Evolutionary conservation across 2,797 vertebrate species (phyloP).

Genomic region (Molossus alvarezi): DNA sequence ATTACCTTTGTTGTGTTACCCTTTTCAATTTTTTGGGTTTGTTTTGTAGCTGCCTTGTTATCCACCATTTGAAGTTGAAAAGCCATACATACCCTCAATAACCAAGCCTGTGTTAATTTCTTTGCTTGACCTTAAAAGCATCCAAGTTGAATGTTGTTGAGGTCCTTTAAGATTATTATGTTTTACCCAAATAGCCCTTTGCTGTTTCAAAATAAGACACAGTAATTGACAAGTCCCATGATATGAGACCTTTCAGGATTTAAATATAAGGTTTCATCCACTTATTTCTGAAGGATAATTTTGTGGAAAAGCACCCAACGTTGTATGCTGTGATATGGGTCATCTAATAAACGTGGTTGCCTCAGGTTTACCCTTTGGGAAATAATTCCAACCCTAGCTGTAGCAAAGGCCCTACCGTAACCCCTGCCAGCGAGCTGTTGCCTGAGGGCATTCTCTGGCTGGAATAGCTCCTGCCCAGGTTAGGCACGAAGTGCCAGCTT

Average conservation of each 20-base stretch:
- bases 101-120: neutral
- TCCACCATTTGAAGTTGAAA: neutral
- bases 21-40: neutral
- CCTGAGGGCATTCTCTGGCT: neutral
- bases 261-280: neutral
- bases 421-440: neutral
- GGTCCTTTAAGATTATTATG: neutral
- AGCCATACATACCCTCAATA: neutral
- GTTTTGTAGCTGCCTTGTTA: neutral
- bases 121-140: neutral
- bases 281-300: conserved; percentile 16
- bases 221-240: neutral
- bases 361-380: neutral
- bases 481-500: neutral
- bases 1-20: neutral
- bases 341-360: neutral
- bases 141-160: neutral
- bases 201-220: conserved; percentile 2
- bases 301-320: neutral
- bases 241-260: neutral
- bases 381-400: neutral
- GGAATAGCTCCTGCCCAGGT: neutral
- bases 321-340: neutral
- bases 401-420: neutral
- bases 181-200: neutral